Evolutionary conservation across 2,888 invertebrate species (phyloP).

Genomic region (Biston betularia): DNA sequence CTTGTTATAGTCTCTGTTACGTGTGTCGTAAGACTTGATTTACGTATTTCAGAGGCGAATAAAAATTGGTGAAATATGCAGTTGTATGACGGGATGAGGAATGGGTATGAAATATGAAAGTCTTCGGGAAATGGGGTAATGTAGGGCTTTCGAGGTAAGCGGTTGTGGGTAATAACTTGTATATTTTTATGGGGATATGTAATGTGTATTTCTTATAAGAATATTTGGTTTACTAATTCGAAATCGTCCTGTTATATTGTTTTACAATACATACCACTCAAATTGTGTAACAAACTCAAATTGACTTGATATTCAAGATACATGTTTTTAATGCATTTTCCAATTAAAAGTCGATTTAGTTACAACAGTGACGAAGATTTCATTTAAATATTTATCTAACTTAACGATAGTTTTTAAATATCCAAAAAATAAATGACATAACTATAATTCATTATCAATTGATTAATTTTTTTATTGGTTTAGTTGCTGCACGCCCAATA

Average conservation of each 20-base stretch:
- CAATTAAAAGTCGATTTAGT: no score
- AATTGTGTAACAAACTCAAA: no score
- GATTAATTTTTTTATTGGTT: no score
- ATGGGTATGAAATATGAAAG: constrained; percentile 60
- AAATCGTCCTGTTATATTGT: not conserved
- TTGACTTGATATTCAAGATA: no score
- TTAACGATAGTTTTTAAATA: no score
- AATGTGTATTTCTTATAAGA: constrained; percentile 38
- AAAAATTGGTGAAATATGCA: constrained; percentile 49
- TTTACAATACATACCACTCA: not conserved
- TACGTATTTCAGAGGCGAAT: constrained; percentile 37
- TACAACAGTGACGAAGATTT: no score
- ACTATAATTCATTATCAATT: no score
- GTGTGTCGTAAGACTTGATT: constrained; percentile 49
- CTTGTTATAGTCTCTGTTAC: constrained; percentile 44
- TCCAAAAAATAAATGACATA: no score
- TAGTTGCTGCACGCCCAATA: no score
- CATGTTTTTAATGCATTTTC: no score
- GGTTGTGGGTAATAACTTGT: constrained; percentile 37
- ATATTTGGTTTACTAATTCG: constrained; percentile 22
- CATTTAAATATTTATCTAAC: no score
- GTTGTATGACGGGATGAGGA: constrained; percentile 56
- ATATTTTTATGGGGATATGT: constrained; percentile 32
- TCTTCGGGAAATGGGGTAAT: constrained; percentile 59
- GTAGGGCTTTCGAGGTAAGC: constrained; percentile 46